A percentile compares a stretch with the other conserved stretches of the same genome.
phyloP scores from a whole-genome alignment of 2,888 invertebrate species.

The Dynastes hyllus region DNA sequence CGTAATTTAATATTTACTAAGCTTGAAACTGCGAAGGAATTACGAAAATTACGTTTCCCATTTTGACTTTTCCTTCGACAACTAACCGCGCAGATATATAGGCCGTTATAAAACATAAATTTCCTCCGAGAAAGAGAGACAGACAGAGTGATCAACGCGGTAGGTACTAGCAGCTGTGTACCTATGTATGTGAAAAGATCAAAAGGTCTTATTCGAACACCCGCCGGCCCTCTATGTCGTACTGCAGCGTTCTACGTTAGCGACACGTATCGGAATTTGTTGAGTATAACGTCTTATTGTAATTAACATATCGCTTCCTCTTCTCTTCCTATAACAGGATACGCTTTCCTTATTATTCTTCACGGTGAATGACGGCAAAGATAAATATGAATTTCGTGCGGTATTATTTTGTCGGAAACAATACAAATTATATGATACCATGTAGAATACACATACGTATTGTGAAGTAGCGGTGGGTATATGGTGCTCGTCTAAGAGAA shows the following conservation, averaged over 20 bases:
- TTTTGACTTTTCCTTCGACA: conserved; percentile 6
- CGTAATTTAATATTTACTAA: conserved; percentile 4
- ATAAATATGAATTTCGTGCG: conserved; percentile 11
- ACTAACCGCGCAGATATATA: neutral
- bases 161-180: neutral
- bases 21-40: neutral
- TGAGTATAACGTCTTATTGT: conserved; percentile 26
- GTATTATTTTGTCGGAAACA: conserved; percentile 33
- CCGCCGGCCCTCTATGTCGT: conserved; percentile 1
- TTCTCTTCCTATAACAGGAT: conserved; percentile 18
- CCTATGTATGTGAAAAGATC: neutral
- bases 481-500: neutral
- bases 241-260: neutral
- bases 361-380: conserved; percentile 10
- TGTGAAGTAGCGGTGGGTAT: neutral
- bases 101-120: neutral
- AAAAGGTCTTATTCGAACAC: neutral
- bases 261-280: conserved; percentile 21
- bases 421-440: conserved; percentile 26
- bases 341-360: conserved; percentile 28
- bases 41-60: conserved; percentile 6
- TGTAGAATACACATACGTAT: neutral
- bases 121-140: neutral
- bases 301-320: conserved; percentile 37
- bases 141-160: neutral